phyloP scores from a whole-genome alignment of 2,888 invertebrate genomes.

The Catocala nupta region DNA sequence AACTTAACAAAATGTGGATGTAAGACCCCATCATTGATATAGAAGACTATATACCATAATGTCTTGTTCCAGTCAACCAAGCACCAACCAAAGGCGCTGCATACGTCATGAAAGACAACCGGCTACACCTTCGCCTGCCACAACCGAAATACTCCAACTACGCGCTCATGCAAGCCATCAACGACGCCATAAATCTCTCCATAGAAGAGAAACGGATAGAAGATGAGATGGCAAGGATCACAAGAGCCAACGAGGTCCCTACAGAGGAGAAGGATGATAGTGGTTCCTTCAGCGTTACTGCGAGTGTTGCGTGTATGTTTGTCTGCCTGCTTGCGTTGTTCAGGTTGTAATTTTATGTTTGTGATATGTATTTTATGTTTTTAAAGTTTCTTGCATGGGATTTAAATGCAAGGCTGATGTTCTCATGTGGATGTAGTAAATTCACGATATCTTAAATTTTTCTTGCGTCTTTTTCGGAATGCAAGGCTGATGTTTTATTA shows the following conservation, averaged over 20 bases:
- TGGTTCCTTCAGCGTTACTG: constrained; percentile 23
- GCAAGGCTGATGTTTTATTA: no score
- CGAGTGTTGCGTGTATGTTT: constrained; percentile 38
- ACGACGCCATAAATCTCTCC: constrained; percentile 88
- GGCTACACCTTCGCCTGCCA: constrained; percentile 70
- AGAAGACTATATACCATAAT: no score
- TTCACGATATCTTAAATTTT: no score
- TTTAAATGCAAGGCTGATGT: no score
- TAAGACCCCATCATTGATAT: no score
- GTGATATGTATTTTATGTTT: constrained; percentile 4
- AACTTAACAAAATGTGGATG: no score
- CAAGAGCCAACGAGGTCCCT: constrained; percentile 73
- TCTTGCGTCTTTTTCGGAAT: no score
- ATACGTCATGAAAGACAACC: constrained; percentile 69
- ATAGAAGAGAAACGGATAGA: constrained; percentile 84
- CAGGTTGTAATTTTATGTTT: constrained; percentile 17
- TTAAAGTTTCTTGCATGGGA: no score
- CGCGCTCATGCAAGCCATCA: constrained; percentile 91
- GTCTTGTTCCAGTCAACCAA: constrained; percentile 56
- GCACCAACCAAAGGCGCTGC: constrained; percentile 61
- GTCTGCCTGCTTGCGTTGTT: constrained; percentile 23
- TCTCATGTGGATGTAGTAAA: no score
- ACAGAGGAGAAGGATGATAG: constrained; percentile 59
- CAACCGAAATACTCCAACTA: constrained; percentile 84
- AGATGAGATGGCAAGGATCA: constrained; percentile 79